Evolutionary conservation across 2,113 vertebrate species (phyloP).

Genomic region (Dryoscopus gambensis): DNA sequence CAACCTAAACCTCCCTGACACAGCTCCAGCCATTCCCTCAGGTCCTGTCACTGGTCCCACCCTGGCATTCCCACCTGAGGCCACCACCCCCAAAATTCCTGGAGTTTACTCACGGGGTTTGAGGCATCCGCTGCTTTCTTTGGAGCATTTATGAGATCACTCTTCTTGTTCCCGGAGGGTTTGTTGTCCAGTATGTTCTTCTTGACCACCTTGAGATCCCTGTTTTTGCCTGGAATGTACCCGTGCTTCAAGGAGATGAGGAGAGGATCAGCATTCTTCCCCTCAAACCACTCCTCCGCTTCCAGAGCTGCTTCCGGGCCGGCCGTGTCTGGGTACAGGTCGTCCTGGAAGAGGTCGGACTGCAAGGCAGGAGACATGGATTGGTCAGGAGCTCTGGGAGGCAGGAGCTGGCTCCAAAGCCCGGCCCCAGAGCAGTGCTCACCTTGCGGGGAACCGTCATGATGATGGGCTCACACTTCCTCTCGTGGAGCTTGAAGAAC

Average conservation of each 20-base stretch:
- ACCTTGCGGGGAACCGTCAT: conserved; percentile 99
- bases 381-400: not conserved
- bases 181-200: conserved; percentile 93
- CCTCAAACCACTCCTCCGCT: conserved; percentile 95
- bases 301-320: conserved; percentile 90
- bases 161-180: conserved; percentile 77
- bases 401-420: not conserved
- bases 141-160: conserved; percentile 77
- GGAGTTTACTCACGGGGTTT: conserved; percentile 61
- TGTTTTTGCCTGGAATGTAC: conserved; percentile 89
- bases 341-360: conserved; percentile 98
- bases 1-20: not conserved
- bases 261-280: conserved; percentile 88
- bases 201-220: conserved; percentile 93
- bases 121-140: conserved; percentile 74
- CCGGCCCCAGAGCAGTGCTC: not conserved
- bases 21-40: not conserved
- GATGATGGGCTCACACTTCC: conserved; percentile 96
- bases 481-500: conserved; percentile 96
- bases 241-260: conserved; percentile 94
- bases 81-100: not conserved
- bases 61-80: accelerated
- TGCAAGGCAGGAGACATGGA: conserved; percentile 25
- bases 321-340: conserved; percentile 92
- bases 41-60: not conserved